These are phyloP conservation scores for Sceliomorpha sp. DNA, from an alignment of 2,888 invertebrate genomes.

Conservation along the genomic window DNA sequence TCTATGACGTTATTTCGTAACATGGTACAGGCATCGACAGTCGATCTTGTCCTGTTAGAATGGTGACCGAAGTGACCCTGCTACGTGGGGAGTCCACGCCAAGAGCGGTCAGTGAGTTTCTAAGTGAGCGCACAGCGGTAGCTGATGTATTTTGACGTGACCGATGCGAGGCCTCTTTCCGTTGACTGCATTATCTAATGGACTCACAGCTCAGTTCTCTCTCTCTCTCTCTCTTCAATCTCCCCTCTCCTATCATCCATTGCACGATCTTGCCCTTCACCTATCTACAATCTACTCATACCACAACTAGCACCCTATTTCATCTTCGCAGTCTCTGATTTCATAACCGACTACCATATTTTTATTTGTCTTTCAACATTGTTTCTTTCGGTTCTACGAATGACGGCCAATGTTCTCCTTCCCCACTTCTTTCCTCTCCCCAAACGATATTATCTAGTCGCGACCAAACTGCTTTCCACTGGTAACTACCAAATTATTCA, in stretches of 20 bases:
- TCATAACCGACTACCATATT: slow-evolving; percentile 58
- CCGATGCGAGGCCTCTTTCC: slow-evolving; percentile 67
- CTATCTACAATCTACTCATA: slow-evolving; percentile 54
- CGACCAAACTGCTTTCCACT: too few relatives aligned
- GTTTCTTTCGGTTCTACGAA: slow-evolving; percentile 34
- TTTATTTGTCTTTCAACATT: slow-evolving; percentile 46
- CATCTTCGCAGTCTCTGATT: slow-evolving; percentile 50
- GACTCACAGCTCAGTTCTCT: slow-evolving; percentile 61
- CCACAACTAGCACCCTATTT: slow-evolving; percentile 29
- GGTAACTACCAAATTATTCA: too few relatives aligned
- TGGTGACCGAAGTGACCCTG: slow-evolving; percentile 40
- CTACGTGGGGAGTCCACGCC: slow-evolving; percentile 76
- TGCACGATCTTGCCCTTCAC: slow-evolving; percentile 32
- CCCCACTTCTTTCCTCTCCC: too few relatives aligned
- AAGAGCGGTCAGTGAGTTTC: slow-evolving; percentile 67
- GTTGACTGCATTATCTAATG: slow-evolving; percentile 73
- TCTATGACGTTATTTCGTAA: slow-evolving; percentile 17
- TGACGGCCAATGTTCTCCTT: neutral
- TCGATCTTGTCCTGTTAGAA: slow-evolving; percentile 38
- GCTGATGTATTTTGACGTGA: slow-evolving; percentile 79
- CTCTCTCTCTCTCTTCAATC: slow-evolving; percentile 55
- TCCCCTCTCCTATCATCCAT: slow-evolving; percentile 37
- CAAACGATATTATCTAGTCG: neutral
- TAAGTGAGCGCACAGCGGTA: slow-evolving; percentile 78
- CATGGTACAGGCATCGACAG: slow-evolving; percentile 30